Conservation (phyloP, 1,140 invertebrate species). For the Probaryconus sp. region DNA sequence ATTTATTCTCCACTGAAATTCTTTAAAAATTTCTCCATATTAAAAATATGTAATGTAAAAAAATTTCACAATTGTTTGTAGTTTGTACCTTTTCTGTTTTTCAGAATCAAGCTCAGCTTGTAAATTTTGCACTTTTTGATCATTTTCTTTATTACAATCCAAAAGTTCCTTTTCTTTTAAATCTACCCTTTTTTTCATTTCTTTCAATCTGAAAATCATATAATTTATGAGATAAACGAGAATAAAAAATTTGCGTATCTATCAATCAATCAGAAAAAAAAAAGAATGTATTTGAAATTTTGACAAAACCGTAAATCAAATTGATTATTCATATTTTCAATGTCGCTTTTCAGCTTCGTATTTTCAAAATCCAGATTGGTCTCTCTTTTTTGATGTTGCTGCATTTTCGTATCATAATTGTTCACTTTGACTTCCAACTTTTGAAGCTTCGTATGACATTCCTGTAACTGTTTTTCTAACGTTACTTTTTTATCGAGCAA, state of each 20-base stretch:
- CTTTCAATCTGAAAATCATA: constrained; percentile 21
- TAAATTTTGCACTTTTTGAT: neutral
- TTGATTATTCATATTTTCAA: constrained; percentile 4
- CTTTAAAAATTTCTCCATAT: too few relatives aligned
- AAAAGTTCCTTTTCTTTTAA: constrained; percentile 18
- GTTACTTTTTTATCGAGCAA: constrained; percentile 16
- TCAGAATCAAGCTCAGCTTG: neutral
- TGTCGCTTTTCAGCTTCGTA: constrained; percentile 15
- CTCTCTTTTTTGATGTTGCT: constrained; percentile 21
- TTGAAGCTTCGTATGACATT: constrained; percentile 15
- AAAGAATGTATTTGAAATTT: neutral
- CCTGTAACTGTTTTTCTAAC: constrained; percentile 23
- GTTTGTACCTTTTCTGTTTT: constrained; percentile 6
- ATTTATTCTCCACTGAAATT: neutral
- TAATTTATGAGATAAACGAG: too few relatives aligned
- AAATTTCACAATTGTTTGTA: neutral
- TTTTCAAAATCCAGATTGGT: constrained; percentile 8
- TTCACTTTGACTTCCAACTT: constrained; percentile 33
- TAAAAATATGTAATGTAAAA: neutral
- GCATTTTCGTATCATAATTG: neutral
- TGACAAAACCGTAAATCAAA: constrained; percentile 17
- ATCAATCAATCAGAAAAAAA: neutral
- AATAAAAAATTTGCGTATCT: neutral
- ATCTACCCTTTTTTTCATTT: constrained; percentile 15
- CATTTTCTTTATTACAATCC: constrained; percentile 17